Base-by-base conservation (phyloP, 2,888 invertebrate species). In the Dendrolimus houi region DNA sequence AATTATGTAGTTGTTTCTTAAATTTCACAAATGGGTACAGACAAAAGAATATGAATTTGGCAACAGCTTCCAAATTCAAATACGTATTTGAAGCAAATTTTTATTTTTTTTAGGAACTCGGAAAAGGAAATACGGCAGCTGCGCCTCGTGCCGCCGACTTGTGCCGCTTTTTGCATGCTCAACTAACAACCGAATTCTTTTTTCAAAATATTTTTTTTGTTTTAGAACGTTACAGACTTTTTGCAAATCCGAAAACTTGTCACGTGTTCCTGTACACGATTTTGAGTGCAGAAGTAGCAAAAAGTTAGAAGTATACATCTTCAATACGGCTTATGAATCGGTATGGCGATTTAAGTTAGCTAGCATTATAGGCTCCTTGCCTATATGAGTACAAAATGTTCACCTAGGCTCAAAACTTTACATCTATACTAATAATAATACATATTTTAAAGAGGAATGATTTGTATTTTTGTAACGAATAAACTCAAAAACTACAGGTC, bases 61-160 rank as follows among this genome's bases (percentile, higher is more conserved):
- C 80, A 84, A 84, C 83, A 85, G 83, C 79, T 80, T 76, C 79
- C 69, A 71, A 77, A 78, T 79, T 74, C 68, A 77, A 74, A 81
- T 75, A 78, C 75, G 52, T 52, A 40, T 53, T 8, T 14, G 17
- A 41, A n/a, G 73, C 70, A 62, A 62, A 68, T 69, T 67, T 66
- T 66, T 68, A 64, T 68, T 69, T 72, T 72, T 76, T 67, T 65
- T 55, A 71, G 68, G 56, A 66, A 72, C 77, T 87, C 82, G 88
- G 87, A 87, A 88, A 85, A 89, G 89, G 89, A 89, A 89, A 80
- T 81, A 62, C 75, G 72, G 78, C 87, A 88, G 88, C 88, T 88
- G 88, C 86, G 82, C 65, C 85, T 81, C 85, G 87, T 85, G 87
- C 86, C 85, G 73, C 72, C 73, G 79, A 72, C 75, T 68, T 72